Evolutionary conservation across 2,888 invertebrate species (phyloP).

Genomic region (Resseliella maxima): DNA sequence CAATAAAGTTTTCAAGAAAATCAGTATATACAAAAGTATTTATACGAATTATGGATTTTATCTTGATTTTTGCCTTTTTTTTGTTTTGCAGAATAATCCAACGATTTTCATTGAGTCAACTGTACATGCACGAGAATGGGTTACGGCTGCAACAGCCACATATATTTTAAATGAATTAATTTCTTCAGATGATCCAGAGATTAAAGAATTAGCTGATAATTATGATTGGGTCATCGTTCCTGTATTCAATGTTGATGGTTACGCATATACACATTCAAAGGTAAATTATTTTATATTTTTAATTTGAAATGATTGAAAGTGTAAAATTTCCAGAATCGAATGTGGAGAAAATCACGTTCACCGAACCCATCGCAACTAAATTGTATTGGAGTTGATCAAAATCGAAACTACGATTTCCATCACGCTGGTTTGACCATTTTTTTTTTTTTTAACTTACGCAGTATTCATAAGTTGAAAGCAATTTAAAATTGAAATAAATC

Average conservation of each 20-base stretch:
- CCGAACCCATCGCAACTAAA: slow-evolving; percentile 62
- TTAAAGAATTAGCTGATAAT: slow-evolving; percentile 72
- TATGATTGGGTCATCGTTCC: slow-evolving; percentile 83
- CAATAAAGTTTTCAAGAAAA: slow-evolving; percentile 61
- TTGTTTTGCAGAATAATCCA: slow-evolving; percentile 65
- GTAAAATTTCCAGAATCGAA: slow-evolving; percentile 68
- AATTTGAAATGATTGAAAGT: neutral
- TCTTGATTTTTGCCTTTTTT: neutral
- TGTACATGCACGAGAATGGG: slow-evolving; percentile 79
- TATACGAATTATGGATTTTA: too few species aligned
- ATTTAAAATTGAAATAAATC: neutral
- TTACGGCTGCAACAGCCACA: slow-evolving; percentile 76
- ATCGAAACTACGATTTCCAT: slow-evolving; percentile 65
- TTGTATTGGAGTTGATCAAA: slow-evolving; percentile 64
- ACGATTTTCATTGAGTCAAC: slow-evolving; percentile 75
- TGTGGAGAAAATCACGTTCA: slow-evolving; percentile 77
- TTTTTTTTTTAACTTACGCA: neutral
- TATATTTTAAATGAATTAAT: slow-evolving; percentile 78
- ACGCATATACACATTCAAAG: neutral
- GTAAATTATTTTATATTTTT: neutral
- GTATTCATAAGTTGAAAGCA: too few species aligned
- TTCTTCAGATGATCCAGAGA: slow-evolving; percentile 70
- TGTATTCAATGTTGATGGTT: slow-evolving; percentile 71
- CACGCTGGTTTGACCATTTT: neutral
- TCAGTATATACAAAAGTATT: too few species aligned